These are phyloP conservation scores for Sciurus niger DNA, from an alignment of 2,113 vertebrate genomes.

Conservation along the genomic window DNA sequence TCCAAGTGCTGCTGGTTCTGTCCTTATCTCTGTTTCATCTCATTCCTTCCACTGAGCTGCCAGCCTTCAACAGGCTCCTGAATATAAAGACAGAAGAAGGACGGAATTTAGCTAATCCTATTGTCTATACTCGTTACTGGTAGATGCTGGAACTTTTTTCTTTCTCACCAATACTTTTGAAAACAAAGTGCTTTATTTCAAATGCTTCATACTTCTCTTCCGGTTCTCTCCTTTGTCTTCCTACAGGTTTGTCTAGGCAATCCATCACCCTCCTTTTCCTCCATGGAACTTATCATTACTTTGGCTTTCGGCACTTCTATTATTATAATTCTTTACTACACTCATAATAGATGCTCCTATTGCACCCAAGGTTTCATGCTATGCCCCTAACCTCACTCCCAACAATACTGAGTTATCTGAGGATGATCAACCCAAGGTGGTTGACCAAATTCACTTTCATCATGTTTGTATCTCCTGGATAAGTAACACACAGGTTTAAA, in stretches of 20 bases:
- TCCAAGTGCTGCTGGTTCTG: not conserved
- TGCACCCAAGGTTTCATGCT: not conserved
- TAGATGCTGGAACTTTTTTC: not conserved
- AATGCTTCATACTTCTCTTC: not conserved
- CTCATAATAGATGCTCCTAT: not conserved
- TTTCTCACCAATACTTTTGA: not conserved
- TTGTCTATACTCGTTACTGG: rapidly evolving
- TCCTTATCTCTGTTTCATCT: not conserved
- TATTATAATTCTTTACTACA: not conserved
- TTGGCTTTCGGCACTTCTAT: not conserved
- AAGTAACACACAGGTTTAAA: not conserved
- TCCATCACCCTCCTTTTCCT: not conserved
- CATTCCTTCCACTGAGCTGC: not conserved
- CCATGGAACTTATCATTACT: not conserved
- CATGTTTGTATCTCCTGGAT: not conserved
- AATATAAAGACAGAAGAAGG: not conserved
- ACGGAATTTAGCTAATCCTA: not conserved
- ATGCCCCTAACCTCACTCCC: not conserved
- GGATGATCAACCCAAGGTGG: not conserved
- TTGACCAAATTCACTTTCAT: not conserved
- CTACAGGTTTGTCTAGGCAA: not conserved
- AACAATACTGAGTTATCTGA: not conserved
- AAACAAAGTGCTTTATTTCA: not conserved
- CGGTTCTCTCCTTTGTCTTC: not conserved
- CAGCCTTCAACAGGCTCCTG: not conserved